Evolutionary conservation across 2,113 vertebrate species (phyloP), one percentile per base, ranked within the genome.

Genomic region (Globicephala melas): DNA sequence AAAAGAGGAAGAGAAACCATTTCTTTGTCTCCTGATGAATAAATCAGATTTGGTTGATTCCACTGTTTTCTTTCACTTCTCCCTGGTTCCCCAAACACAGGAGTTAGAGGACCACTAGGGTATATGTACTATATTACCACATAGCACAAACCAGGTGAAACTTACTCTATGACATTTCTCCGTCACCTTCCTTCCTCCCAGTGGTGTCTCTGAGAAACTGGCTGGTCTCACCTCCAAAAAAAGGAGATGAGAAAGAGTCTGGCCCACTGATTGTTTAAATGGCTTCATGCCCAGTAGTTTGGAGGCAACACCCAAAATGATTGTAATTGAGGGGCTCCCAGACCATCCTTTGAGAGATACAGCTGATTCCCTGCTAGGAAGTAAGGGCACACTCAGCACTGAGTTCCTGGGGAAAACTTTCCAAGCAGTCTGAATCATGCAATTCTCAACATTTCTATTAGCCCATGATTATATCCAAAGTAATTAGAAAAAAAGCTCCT

Each of bases 51-150:
- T 44, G 55, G 28, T 8, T n/a, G 73, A 81, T 26, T 58, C 60
- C 23, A 41, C 8, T 21, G 0, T 50, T 63, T 33, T 23, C 67
- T 50, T 36, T 41, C 26, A 4, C 17, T 18, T 41, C 68, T 60
- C 50, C 58, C 47, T n/a, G 23, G 3, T 12, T 74, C 47, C 20
- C 47, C 53, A 41, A 41, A 6, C 4, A 70, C 41, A 60, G 53
- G 73, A 82, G 3, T 33, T 17, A 20, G 7, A 79, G 55, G 23
- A 36, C 53, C 31, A 9, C 33, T 18, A 3, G 8, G 60, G 38
- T 7, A 1, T 41, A 2, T 21, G 21, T 3, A 55, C 38, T 41
- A 0, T 25, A 8, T 9, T 38, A 8, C 50, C 20, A 17, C 4
- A 13, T 8, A 0, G 17, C 58, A 47, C 17, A 15, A 28, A 26